Conservation (phyloP, 2,113 vertebrate species). For the Anguilla rostrata region DNA sequence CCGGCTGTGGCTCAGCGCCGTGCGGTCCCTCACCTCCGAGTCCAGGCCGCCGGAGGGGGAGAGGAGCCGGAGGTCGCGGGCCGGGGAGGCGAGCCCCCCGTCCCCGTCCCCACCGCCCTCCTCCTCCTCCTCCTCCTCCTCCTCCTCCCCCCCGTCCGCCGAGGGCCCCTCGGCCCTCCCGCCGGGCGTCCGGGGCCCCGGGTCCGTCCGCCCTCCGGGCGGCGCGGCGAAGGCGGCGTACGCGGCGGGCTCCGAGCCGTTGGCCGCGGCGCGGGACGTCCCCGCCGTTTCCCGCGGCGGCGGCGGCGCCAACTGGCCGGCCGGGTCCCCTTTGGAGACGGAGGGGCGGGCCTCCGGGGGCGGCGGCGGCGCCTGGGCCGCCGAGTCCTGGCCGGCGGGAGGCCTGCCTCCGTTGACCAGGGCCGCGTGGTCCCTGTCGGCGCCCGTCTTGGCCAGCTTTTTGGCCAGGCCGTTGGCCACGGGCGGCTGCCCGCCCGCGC, state of each 20-base stretch:
- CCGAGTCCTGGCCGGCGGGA: conserved; percentile 41
- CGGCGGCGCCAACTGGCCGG: conserved; percentile 74
- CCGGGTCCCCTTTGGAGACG: conserved; percentile 72
- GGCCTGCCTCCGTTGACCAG: conserved; percentile 82
- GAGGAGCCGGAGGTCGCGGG: conserved; percentile 24
- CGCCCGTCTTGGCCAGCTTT: conserved; percentile 81
- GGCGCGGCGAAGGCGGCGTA: conserved; percentile 68
- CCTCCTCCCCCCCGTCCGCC: conserved; percentile 24
- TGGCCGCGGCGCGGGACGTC: conserved; percentile 42
- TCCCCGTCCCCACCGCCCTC: conserved; percentile 53
- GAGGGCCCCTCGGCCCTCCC: conserved; percentile 39
- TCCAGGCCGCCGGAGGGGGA: conserved; percentile 71
- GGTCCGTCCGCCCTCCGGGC: conserved; percentile 49
- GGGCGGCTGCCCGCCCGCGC: conserved; percentile 68
- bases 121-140: conserved; percentile 19
- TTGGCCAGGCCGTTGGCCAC: conserved; percentile 90
- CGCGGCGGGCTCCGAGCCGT: conserved; percentile 20
- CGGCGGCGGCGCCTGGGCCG: conserved; percentile 48
- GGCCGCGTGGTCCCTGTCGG: conserved; percentile 75
- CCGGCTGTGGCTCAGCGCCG: conserved; percentile 75
- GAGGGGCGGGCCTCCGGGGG: conserved; percentile 63
- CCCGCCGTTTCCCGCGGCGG: conserved; percentile 34
- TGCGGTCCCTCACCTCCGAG: conserved; percentile 80
- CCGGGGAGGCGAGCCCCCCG: conserved; percentile 26
- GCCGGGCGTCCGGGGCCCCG: conserved; percentile 35